Base-by-base conservation (phyloP, 2,113 vertebrate species). In the Hippocampus abdominalis region DNA sequence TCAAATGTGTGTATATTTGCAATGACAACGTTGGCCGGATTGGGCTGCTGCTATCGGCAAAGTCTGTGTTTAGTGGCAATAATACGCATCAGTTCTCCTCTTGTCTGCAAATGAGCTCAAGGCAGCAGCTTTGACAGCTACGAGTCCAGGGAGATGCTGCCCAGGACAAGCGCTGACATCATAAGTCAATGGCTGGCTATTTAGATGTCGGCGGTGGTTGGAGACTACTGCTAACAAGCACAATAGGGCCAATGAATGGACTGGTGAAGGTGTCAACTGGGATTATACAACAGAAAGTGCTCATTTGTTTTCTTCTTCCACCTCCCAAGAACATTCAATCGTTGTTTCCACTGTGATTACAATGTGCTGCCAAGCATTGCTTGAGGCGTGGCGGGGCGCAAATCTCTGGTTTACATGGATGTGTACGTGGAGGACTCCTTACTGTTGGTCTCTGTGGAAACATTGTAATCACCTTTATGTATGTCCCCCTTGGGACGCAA, bases 371-470 rank as follows among this genome's bases (percentile, higher is more conserved):
- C 86, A 89, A 90, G 91, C 83, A 72, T 87, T 75, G 85, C 90
- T 80, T 81, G 62, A 85, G 86, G 85, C 62, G 71, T 82, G 83
- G 79, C 74, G 25, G 81, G 68, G 89, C 78, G 85, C 78, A 69
- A 81, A 85, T 89, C 89, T 81, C 85, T 83, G 56, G 80, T 87
- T 78, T 74, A 90, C 87, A 88, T 89, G 91, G 90, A 69, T 90
- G 80, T 79, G 74, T 81, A 87, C 87, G 86, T 84, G 74, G 85
- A 85, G 74, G 73, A 65, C 76, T 73, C 39, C 68, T 90, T 88
- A 79, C 73, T 80, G 81, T 75, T 66, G 71, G 87, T 94, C 89
- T 91, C 94, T 91, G 85, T 94, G 91, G 91, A 94, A 95, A 94
- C 91, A 81, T 76, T 88, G 84, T 87, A 84, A 80, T 83, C 87